Evolutionary conservation across 1,140 invertebrate genomes (phyloP).

Genomic region (Caenorhabditis briggsae): DNA sequence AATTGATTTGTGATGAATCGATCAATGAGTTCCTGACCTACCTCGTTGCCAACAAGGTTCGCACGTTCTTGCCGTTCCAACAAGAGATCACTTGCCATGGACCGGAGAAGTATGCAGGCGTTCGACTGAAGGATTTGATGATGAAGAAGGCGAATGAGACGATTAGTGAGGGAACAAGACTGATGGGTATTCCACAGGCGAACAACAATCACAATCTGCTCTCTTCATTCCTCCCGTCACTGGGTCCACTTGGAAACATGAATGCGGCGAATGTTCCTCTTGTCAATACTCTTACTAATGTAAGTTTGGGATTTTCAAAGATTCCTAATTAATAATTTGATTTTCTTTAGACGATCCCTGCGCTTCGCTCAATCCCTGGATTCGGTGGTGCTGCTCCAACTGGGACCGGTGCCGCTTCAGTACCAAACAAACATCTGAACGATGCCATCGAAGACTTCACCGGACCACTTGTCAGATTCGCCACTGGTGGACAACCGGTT

Average conservation of each 20-base stretch:
- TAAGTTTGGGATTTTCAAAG: background rate
- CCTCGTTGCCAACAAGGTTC: conserved; percentile 72
- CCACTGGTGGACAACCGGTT: conserved; percentile 69
- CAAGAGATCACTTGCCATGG: conserved; percentile 71
- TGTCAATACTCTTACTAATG: conserved; percentile 61
- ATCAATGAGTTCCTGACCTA: conserved; percentile 76
- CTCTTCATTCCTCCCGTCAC: conserved; percentile 60
- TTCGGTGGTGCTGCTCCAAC: conserved; percentile 17
- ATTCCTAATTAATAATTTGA: background rate
- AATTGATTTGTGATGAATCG: conserved; percentile 72
- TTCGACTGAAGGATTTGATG: conserved; percentile 73
- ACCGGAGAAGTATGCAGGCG: conserved; percentile 67
- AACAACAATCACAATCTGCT: conserved; percentile 42
- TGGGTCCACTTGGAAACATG: conserved; percentile 55
- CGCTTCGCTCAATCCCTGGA: conserved; percentile 66
- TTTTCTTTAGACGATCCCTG: conserved; percentile 63
- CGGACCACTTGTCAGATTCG: conserved; percentile 72
- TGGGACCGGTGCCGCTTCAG: conserved; percentile 49
- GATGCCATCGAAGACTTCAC: conserved; percentile 68
- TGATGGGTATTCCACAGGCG: conserved; percentile 1
- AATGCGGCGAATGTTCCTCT: conserved; percentile 45
- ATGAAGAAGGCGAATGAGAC: conserved; percentile 77
- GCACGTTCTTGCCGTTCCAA: conserved; percentile 74
- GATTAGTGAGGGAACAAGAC: conserved; percentile 49
- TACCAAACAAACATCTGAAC: conserved; percentile 26